phyloP scores from a whole-genome alignment of 35 echinoderm and acorn worm genomes.

The Heliocidaris erythrogramma region DNA sequence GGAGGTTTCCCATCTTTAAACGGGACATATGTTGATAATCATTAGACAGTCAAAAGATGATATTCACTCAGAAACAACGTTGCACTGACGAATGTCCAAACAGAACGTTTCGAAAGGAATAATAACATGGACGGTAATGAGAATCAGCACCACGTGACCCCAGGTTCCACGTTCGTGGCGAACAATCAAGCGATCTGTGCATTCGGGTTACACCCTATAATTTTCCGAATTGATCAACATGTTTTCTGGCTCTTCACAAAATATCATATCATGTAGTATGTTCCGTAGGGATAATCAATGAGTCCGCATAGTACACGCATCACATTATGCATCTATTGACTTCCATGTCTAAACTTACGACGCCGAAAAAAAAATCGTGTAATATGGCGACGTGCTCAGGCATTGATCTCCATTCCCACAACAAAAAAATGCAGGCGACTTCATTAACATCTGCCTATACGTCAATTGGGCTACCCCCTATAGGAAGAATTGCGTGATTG shows the following conservation, averaged over 20 bases:
- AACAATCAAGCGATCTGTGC: conserved; percentile 24
- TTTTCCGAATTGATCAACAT: background rate
- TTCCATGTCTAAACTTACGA: background rate
- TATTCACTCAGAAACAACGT: background rate
- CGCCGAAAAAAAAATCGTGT: background rate
- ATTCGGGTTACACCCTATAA: conserved; percentile 36
- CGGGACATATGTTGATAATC: background rate
- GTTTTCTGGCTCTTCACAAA: background rate
- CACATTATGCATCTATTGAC: background rate
- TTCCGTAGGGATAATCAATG: background rate
- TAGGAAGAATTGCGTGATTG: conserved; percentile 45
- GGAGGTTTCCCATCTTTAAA: background rate
- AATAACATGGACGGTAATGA: conserved; percentile 37
- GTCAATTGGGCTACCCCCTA: conserved; percentile 51
- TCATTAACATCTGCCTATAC: conserved; percentile 49
- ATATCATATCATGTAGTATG: background rate
- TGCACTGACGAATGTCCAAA: conserved; percentile 3
- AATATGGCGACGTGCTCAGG: conserved; percentile 36
- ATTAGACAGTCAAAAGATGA: background rate
- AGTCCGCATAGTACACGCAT: background rate
- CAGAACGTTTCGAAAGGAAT: background rate
- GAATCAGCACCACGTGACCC: conserved; percentile 49
- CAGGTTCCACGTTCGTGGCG: conserved; percentile 48
- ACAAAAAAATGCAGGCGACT: conserved; percentile 56
- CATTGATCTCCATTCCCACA: conserved; percentile 51